A percentile compares a stretch with the other conserved stretches of the same genome.
phyloP scores from a whole-genome alignment of 2,888 invertebrate genomes.

The Meloe dianella region DNA sequence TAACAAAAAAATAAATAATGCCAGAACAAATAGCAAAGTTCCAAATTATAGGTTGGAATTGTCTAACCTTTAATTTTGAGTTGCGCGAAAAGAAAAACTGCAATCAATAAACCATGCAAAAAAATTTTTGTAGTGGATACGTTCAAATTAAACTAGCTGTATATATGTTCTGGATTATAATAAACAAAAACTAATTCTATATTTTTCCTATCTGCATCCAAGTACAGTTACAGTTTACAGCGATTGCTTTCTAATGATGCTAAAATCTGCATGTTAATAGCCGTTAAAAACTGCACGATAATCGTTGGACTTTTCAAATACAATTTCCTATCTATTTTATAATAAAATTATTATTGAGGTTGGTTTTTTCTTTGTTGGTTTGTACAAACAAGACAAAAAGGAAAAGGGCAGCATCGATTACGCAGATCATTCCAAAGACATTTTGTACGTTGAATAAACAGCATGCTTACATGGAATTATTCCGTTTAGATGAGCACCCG shows the following conservation, averaged over 20 bases:
- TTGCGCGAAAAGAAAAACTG: not conserved
- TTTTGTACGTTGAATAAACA: not conserved
- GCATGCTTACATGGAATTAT: slow-evolving; percentile 28
- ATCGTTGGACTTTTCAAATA: slow-evolving; percentile 33
- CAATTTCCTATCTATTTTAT: too few relatives aligned
- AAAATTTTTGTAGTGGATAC: not conserved
- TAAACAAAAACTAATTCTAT: slow-evolving; percentile 14
- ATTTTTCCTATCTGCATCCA: not conserved
- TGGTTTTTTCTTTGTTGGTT: too few relatives aligned
- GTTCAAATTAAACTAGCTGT: slow-evolving; percentile 48
- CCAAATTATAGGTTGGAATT: too few relatives aligned
- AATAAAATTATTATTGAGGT: slow-evolving; percentile 2
- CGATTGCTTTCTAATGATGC: slow-evolving; percentile 52
- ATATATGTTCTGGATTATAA: slow-evolving; percentile 38
- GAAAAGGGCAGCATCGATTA: too few relatives aligned
- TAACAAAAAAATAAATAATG: too few relatives aligned
- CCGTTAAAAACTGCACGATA: slow-evolving; percentile 33
- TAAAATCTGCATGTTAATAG: slow-evolving; percentile 48
- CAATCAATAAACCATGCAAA: not conserved
- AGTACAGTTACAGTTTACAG: slow-evolving; percentile 40
- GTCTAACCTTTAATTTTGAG: not conserved
- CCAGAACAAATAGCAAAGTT: too few relatives aligned
- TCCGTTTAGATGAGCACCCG: slow-evolving; percentile 38
- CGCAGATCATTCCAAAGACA: not conserved
- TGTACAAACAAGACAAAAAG: too few relatives aligned